Percentiles rank a stretch among this genome's conserved stretches.
Conservation (phyloP, 2,888 invertebrate genomes). For the Drosophila neutralis region DNA sequence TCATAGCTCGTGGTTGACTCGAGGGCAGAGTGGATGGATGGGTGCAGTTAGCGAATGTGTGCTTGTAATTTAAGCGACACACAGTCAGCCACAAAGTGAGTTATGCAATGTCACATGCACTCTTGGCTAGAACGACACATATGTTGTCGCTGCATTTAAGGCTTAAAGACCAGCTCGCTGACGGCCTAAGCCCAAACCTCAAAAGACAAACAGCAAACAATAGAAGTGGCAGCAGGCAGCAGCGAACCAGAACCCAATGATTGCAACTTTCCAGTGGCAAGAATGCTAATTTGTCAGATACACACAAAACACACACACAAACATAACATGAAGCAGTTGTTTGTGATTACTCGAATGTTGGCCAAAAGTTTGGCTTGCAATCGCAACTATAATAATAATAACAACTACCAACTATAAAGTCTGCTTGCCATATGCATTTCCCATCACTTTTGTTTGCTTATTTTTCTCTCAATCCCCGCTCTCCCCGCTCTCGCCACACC, state of each 20-base stretch:
- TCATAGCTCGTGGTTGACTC: constrained; percentile 41
- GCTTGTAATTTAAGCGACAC: constrained; percentile 47
- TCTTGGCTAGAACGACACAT: constrained; percentile 38
- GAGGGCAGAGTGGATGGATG: not conserved
- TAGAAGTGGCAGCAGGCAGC: constrained; percentile 12
- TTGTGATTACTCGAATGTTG: constrained; percentile 50
- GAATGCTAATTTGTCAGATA: constrained; percentile 70
- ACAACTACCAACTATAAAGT: constrained; percentile 18
- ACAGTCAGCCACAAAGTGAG: constrained; percentile 34
- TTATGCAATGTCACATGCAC: constrained; percentile 64
- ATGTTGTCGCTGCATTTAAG: constrained; percentile 60
- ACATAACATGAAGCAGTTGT: constrained; percentile 25
- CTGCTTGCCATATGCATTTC: constrained; percentile 51
- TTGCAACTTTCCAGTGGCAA: constrained; percentile 48
- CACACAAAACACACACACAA: constrained; percentile 15
- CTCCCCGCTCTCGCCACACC: too few species aligned
- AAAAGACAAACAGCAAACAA: constrained; percentile 62
- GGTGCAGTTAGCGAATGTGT: constrained; percentile 24
- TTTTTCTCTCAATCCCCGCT: not conserved
- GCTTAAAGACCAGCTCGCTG: constrained; percentile 66
- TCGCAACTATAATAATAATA: constrained; percentile 29
- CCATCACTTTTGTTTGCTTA: constrained; percentile 27
- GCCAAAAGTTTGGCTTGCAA: constrained; percentile 46
- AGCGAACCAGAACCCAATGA: constrained; percentile 37
- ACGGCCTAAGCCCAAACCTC: constrained; percentile 57